These are phyloP conservation scores for Marronus borbonicus DNA, from an alignment of 2,888 invertebrate genomes.

Conservation along the genomic window DNA sequence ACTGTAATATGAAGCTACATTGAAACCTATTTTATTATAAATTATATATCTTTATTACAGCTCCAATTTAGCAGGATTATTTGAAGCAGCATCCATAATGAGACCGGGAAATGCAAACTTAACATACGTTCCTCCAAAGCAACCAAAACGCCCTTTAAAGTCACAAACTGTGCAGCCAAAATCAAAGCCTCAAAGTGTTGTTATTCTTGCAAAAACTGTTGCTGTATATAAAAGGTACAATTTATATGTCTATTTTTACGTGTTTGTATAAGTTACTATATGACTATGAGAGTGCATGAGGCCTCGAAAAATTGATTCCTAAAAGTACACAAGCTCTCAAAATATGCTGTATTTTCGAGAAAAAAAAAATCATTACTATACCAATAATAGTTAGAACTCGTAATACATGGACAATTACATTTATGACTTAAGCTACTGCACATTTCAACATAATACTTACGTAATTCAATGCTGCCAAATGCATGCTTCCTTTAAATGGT, in stretches of 20 bases:
- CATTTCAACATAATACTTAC: no score
- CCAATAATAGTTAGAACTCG: no score
- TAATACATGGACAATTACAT: no score
- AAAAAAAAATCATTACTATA: no score
- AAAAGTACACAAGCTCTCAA: no score
- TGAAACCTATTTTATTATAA: neutral
- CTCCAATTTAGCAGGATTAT: slow-evolving; percentile 62
- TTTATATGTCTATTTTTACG: neutral
- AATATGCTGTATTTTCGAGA: no score
- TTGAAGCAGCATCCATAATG: slow-evolving; percentile 54
- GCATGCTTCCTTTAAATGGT: no score
- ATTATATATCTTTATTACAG: slow-evolving; percentile 54
- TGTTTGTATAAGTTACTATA: no score
- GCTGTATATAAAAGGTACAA: slow-evolving; percentile 62
- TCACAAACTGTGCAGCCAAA: slow-evolving; percentile 36
- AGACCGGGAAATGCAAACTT: slow-evolving; percentile 55
- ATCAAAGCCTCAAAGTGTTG: slow-evolving; percentile 57
- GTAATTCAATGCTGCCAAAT: no score
- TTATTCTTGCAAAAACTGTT: slow-evolving; percentile 62
- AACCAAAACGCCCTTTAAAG: slow-evolving; percentile 57
- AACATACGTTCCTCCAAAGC: slow-evolving; percentile 63
- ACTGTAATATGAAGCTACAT: neutral
- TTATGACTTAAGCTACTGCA: no score
- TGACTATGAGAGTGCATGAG: no score
- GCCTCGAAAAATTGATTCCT: no score